These are phyloP conservation scores for Strigamia maritima DNA, from an alignment of 2,888 invertebrate genomes.

Conservation along the genomic window DNA sequence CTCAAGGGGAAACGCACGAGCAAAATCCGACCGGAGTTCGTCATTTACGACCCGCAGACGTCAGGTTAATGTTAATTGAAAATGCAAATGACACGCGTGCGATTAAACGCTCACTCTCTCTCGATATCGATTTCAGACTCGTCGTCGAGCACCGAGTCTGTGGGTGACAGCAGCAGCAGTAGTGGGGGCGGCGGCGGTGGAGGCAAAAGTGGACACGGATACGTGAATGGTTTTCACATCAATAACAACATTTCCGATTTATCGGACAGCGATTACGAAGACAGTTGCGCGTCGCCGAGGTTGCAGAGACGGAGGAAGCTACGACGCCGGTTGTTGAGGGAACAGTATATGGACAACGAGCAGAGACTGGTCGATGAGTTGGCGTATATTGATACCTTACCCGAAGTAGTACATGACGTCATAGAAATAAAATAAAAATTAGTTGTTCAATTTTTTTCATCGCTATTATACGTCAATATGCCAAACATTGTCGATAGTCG, in stretches of 20 bases:
- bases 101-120: neutral
- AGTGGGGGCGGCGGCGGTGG: conserved; percentile 20
- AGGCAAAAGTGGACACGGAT: neutral
- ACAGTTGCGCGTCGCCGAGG: conserved; percentile 76
- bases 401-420: too few relatives aligned
- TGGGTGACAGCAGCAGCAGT: conserved; percentile 38
- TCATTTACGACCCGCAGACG: conserved; percentile 85
- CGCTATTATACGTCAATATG: too few relatives aligned
- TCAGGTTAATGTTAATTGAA: conserved; percentile 39
- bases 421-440: conserved; percentile 40
- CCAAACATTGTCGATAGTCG: too few relatives aligned
- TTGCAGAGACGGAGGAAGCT: conserved; percentile 66
- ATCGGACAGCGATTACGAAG: conserved; percentile 66
- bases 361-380: conserved; percentile 60
- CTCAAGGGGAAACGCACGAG: conserved; percentile 93
- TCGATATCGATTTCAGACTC: conserved; percentile 8
- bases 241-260: conserved; percentile 54
- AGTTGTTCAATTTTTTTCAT: neutral
- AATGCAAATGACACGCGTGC: neutral
- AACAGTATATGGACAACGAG: conserved; percentile 41
- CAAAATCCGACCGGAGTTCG: conserved; percentile 96
- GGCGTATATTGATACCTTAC: conserved; percentile 77
- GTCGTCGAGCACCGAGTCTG: conserved; percentile 20
- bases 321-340: conserved; percentile 49
- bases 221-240: conserved; percentile 34